Evolutionary conservation across 2,888 invertebrate genomes (phyloP).

Genomic region (Dryobota labecula): DNA sequence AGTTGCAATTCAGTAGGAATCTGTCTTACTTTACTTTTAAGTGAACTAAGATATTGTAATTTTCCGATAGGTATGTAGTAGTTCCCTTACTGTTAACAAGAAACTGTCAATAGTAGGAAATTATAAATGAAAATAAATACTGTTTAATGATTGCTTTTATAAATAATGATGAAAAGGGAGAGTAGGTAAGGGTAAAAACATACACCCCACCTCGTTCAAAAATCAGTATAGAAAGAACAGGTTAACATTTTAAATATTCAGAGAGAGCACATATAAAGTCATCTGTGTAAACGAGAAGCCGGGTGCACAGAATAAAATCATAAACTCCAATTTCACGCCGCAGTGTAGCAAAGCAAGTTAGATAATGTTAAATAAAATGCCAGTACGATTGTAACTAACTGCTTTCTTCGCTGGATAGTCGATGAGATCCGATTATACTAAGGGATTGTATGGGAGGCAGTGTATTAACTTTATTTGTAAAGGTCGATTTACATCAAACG

Average conservation of each 20-base stretch:
- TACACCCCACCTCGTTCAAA: conserved; percentile 13
- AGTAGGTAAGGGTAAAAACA: not conserved
- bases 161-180: conserved; percentile 17
- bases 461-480: conserved; percentile 35
- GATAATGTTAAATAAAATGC: conserved; percentile 64
- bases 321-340: conserved; percentile 64
- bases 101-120: not conserved
- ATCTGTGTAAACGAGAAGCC: conserved; percentile 61
- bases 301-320: conserved; percentile 59
- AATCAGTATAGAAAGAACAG: conserved; percentile 51
- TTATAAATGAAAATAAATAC: not conserved
- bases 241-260: conserved; percentile 62
- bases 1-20: not conserved
- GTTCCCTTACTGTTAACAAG: not conserved
- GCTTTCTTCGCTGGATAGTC: conserved; percentile 45
- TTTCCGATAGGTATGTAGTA: not conserved
- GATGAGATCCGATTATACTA: conserved; percentile 62
- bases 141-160: conserved; percentile 2
- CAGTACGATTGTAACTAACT: conserved; percentile 67
- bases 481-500: too few species aligned
- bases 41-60: not conserved
- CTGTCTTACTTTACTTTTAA: not conserved
- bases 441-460: conserved; percentile 10
- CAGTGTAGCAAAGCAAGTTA: conserved; percentile 63
- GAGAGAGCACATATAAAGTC: conserved; percentile 52